Conservation (phyloP, 2,797 vertebrate genomes). For the Falco berigora region DNA sequence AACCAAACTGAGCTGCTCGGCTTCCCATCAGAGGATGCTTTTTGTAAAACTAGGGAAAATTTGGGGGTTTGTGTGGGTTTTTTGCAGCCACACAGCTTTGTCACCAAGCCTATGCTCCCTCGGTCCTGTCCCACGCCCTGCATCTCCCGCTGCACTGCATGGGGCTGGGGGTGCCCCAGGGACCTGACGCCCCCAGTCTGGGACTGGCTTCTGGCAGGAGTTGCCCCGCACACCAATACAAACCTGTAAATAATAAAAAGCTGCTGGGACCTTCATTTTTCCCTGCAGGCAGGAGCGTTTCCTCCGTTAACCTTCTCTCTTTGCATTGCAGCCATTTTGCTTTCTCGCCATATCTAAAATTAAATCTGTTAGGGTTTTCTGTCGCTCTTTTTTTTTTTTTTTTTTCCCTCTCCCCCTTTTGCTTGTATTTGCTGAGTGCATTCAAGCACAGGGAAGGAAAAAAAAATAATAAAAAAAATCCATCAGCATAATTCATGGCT, state of each 20-base stretch:
- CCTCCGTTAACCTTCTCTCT: neutral
- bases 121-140: fast-evolving
- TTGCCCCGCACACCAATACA: fast-evolving
- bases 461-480: neutral
- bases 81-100: neutral
- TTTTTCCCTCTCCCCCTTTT: neutral
- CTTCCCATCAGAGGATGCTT: neutral
- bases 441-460: neutral
- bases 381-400: neutral
- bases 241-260: neutral
- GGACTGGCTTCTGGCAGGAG: neutral
- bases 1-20: neutral
- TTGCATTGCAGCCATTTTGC: constrained; percentile 3
- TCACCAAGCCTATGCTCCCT: neutral
- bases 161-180: neutral
- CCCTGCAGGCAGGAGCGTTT: neutral
- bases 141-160: fast-evolving
- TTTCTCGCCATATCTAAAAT: constrained; percentile 36
- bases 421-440: neutral
- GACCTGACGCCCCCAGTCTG: fast-evolving
- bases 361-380: constrained; percentile 36
- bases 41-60: neutral
- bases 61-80: neutral
- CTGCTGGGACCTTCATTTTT: neutral
- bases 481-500: constrained; percentile 43